Evolutionary conservation across 2,797 vertebrate species (phyloP).

Genomic region (Podargus strigoides): DNA sequence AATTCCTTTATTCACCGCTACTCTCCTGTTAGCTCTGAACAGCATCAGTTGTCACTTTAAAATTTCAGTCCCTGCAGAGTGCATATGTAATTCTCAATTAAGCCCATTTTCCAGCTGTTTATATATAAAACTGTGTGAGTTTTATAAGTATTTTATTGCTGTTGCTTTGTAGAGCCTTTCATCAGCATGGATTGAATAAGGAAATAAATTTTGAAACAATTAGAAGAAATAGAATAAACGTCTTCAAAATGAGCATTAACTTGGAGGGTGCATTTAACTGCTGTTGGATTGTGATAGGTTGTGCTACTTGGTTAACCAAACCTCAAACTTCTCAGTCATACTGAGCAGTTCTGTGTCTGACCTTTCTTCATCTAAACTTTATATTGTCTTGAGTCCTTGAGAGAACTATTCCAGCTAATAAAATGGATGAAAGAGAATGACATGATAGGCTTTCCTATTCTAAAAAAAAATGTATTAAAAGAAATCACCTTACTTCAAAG

Average conservation of each 20-base stretch:
- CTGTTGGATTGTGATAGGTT: not conserved
- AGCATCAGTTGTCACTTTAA: not conserved
- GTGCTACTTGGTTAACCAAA: not conserved
- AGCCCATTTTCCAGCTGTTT: slow-evolving; percentile 25
- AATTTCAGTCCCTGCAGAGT: not conserved
- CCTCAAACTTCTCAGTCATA: not conserved
- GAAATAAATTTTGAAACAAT: slow-evolving; percentile 38
- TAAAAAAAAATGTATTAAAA: no score
- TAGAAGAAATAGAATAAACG: not conserved
- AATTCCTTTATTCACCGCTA: not conserved
- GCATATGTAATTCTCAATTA: not conserved
- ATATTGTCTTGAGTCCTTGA: not conserved
- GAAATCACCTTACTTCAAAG: not conserved
- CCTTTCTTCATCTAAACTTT: not conserved
- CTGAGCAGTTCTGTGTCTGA: not conserved
- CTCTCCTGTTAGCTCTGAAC: not conserved
- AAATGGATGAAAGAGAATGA: not conserved
- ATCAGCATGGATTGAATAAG: not conserved
- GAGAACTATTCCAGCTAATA: not conserved
- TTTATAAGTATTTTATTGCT: not conserved
- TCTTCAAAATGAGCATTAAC: not conserved
- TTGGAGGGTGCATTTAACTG: not conserved
- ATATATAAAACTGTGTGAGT: not conserved
- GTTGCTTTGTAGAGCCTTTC: not conserved
- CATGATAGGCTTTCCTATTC: not conserved